Evolutionary conservation across 2,113 vertebrate genomes (phyloP).

Genomic region (Mirza zaza): DNA sequence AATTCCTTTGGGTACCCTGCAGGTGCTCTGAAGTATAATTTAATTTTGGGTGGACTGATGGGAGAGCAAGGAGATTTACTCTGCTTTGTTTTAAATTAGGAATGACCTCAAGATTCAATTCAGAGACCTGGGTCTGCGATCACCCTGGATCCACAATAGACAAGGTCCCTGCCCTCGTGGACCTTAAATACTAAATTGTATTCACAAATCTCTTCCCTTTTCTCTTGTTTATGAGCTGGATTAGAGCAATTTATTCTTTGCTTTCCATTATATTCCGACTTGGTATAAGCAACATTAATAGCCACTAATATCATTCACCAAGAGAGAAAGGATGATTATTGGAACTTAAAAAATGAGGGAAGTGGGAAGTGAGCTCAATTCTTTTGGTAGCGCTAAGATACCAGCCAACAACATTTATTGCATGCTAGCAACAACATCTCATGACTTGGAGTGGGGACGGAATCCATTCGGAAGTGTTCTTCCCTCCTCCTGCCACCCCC

Average conservation of each 20-base stretch:
- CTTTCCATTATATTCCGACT: not conserved
- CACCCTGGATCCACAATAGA: not conserved
- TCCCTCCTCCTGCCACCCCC: too few species aligned
- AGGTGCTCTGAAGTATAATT: not conserved
- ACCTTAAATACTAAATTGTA: not conserved
- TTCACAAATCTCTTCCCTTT: not conserved
- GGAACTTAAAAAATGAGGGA: not conserved
- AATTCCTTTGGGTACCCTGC: not conserved
- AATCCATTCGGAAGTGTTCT: not conserved
- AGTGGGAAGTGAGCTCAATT: not conserved
- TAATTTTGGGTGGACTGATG: not conserved
- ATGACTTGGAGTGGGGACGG: not conserved
- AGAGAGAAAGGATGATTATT: not conserved
- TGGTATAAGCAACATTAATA: not conserved
- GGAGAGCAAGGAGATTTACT: not conserved
- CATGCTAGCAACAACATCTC: not conserved
- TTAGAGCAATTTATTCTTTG: not conserved
- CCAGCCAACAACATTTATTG: not conserved
- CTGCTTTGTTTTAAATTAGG: not conserved
- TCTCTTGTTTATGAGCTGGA: not conserved
- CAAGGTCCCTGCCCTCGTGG: not conserved
- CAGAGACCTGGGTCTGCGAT: not conserved
- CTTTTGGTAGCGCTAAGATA: not conserved
- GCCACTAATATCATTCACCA: not conserved
- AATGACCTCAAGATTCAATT: not conserved